Evolutionary conservation across 2,797 vertebrate species (phyloP).

Genomic region (Danio choprae): DNA sequence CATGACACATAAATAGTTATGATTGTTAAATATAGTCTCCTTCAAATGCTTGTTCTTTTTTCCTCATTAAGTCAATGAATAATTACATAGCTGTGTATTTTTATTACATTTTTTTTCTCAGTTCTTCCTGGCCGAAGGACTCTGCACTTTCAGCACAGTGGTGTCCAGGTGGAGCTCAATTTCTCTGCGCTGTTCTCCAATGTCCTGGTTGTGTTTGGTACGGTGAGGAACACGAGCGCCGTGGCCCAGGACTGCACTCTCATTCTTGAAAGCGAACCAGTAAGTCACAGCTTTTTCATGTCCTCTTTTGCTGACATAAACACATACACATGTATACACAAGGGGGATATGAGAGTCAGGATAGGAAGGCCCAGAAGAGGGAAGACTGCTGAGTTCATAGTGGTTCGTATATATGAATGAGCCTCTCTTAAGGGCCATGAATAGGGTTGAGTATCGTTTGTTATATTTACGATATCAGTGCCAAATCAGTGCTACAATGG

Average conservation of each 20-base stretch:
- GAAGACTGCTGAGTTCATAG: neutral
- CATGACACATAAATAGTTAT: neutral
- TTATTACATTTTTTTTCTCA: conserved; percentile 58
- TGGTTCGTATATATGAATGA: neutral
- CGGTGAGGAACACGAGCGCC: conserved; percentile 67
- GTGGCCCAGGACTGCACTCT: conserved; percentile 73
- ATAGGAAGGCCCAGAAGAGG: neutral
- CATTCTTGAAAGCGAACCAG: conserved; percentile 72
- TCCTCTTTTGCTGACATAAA: neutral
- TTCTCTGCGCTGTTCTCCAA: conserved; percentile 88
- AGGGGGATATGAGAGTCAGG: conserved; percentile 19
- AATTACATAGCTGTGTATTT: neutral
- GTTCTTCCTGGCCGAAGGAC: conserved; percentile 72
- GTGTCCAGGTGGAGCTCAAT: conserved; percentile 78
- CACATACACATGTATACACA: neutral
- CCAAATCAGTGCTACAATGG: too few relatives aligned
- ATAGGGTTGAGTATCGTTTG: too few relatives aligned
- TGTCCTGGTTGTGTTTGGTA: conserved; percentile 80
- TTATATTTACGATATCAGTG: too few relatives aligned
- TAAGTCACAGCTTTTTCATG: conserved; percentile 70
- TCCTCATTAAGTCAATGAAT: neutral
- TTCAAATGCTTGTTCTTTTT: neutral
- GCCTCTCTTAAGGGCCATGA: neutral
- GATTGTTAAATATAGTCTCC: neutral
- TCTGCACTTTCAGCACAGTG: conserved; percentile 77